These are phyloP conservation scores for Prunella strophiata DNA, from an alignment of 2,797 vertebrate genomes.

Conservation along the genomic window DNA sequence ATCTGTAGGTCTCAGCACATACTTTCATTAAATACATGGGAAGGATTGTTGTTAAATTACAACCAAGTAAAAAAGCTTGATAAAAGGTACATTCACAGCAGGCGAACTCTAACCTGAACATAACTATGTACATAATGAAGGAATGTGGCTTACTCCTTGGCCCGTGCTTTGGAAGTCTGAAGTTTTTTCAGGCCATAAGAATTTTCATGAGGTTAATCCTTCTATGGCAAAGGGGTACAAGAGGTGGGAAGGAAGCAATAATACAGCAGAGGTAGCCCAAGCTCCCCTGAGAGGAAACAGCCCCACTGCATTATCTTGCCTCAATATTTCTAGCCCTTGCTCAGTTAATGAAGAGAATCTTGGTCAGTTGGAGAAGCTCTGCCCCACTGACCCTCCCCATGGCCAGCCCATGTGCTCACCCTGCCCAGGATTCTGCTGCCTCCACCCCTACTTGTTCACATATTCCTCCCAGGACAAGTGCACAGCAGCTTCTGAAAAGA, in stretches of 20 bases:
- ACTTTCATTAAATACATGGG: not conserved
- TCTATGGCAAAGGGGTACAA: not conserved
- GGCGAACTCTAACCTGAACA: not conserved
- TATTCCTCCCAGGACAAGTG: not conserved
- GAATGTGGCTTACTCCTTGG: not conserved
- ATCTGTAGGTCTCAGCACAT: not conserved
- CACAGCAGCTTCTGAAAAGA: not conserved
- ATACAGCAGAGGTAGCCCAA: not conserved
- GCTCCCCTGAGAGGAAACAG: not conserved
- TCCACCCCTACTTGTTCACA: not conserved
- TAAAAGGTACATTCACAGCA: not conserved
- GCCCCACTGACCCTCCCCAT: not conserved
- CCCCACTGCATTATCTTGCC: not conserved
- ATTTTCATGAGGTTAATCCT: not conserved
- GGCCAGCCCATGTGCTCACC: not conserved
- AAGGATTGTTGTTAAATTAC: not conserved
- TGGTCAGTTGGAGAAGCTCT: fast-evolving
- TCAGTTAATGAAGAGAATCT: not conserved
- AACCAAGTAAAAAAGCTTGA: not conserved
- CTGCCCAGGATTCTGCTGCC: not conserved
- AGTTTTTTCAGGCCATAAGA: not conserved
- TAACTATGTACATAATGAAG: not conserved
- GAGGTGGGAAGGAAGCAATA: not conserved
- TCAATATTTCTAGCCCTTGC: not conserved
- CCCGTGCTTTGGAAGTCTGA: not conserved